Conservation (phyloP, 2,797 vertebrate species). For the Microcaecilia unicolor region DNA sequence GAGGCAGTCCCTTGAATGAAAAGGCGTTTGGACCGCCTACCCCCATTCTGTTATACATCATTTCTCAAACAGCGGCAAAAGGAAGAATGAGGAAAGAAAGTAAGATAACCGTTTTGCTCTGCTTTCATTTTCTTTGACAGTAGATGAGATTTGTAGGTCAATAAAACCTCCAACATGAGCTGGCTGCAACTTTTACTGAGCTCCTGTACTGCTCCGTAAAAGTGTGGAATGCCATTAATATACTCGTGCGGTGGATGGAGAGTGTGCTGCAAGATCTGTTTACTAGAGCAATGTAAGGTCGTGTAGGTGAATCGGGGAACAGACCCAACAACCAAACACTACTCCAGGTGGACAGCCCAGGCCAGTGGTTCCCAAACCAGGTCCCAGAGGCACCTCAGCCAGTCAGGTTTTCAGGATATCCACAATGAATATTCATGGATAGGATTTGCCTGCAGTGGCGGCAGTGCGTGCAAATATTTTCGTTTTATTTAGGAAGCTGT, state of each 20-base stretch:
- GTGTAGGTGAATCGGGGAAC: too few relatives aligned
- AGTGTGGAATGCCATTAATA: constrained; percentile 6
- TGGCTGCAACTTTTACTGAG: constrained; percentile 2
- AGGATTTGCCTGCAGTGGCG: too few relatives aligned
- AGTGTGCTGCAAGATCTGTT: background rate
- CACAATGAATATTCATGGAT: too few relatives aligned
- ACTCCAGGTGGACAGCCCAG: too few relatives aligned
- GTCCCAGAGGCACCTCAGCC: too few relatives aligned
- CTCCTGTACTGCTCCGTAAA: constrained; percentile 1
- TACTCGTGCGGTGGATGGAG: background rate
- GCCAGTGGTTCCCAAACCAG: too few relatives aligned
- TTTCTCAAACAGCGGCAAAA: background rate
- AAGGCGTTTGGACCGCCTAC: background rate
- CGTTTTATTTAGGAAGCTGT: too few relatives aligned
- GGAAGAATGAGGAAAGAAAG: background rate
- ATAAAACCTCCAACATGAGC: constrained; percentile 5
- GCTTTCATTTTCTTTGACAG: constrained; percentile 5
- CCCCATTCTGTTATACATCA: background rate
- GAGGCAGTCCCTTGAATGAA: too few relatives aligned
- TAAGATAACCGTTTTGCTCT: background rate
- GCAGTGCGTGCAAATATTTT: too few relatives aligned
- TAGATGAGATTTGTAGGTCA: background rate
- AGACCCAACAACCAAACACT: too few relatives aligned
- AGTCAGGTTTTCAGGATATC: too few relatives aligned
- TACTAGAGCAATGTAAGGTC: too few relatives aligned